These are phyloP conservation scores for Nomada fucata DNA, from an alignment of 2,888 invertebrate species.

Conservation along the genomic window DNA sequence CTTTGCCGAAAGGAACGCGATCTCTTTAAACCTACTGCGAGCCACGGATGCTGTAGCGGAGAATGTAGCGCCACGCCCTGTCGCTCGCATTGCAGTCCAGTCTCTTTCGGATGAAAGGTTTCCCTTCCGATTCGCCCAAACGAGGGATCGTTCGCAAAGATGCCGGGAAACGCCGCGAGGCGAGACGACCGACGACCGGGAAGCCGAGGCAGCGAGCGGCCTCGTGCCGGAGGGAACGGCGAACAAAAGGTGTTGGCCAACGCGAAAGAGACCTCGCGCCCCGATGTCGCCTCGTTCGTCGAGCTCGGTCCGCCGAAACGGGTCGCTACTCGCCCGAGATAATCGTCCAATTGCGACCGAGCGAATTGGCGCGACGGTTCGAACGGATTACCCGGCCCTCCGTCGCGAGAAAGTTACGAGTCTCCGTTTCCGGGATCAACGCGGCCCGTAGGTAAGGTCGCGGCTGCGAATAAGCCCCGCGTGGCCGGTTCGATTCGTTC, in stretches of 20 bases:
- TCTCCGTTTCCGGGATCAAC: constrained; percentile 13
- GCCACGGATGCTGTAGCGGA: constrained; percentile 21
- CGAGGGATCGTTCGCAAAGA: constrained; percentile 30
- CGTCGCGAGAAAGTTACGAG: neutral
- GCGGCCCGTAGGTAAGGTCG: constrained; percentile 25
- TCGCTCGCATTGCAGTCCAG: constrained; percentile 54
- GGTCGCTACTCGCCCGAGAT: neutral
- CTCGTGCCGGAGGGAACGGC: neutral
- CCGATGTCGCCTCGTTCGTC: constrained; percentile 12
- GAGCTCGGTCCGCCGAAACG: neutral
- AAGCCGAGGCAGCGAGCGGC: constrained; percentile 20
- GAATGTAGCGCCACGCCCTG: constrained; percentile 44
- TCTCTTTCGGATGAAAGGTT: constrained; percentile 33
- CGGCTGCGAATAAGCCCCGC: constrained; percentile 17
- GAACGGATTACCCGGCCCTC: no score
- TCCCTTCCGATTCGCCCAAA: constrained; percentile 20
- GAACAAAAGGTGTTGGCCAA: constrained; percentile 9
- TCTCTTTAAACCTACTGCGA: neutral
- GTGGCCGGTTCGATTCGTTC: neutral
- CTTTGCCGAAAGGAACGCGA: neutral
- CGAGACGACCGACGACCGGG: constrained; percentile 33
- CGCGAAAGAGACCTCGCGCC: constrained; percentile 7
- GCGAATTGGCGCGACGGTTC: neutral
- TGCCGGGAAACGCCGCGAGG: constrained; percentile 19
- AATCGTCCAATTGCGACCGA: constrained; percentile 1